phyloP scores from a whole-genome alignment of 2,797 vertebrate species.

The Distichodus sexfasciatus region DNA sequence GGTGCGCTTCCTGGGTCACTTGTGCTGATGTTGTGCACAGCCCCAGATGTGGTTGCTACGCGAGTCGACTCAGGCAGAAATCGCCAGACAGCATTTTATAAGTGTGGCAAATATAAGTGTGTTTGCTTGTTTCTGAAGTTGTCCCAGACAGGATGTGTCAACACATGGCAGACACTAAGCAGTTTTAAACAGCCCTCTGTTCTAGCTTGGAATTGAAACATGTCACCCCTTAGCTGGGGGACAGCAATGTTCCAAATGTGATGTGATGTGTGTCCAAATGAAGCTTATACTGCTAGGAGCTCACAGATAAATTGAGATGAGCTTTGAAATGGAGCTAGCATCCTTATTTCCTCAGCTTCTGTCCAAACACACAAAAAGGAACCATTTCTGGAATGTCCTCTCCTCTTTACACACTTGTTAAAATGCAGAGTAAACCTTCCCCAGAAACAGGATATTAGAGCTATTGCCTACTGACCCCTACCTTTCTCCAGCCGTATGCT shows the following conservation, averaged over 20 bases:
- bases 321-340: slow-evolving; percentile 63
- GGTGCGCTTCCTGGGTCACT: slow-evolving; percentile 67
- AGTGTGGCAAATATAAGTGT: slow-evolving; percentile 54
- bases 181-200: slow-evolving; percentile 29
- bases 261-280: slow-evolving; percentile 19
- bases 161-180: slow-evolving; percentile 29
- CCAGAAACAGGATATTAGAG: slow-evolving; percentile 79
- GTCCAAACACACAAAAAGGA: slow-evolving; percentile 66
- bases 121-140: slow-evolving; percentile 46
- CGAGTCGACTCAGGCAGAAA: slow-evolving; percentile 53
- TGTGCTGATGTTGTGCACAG: slow-evolving; percentile 63
- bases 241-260: slow-evolving; percentile 9
- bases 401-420: slow-evolving; percentile 77
- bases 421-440: slow-evolving; percentile 78
- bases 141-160: slow-evolving; percentile 47
- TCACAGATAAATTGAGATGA: slow-evolving; percentile 61
- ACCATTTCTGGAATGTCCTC: slow-evolving; percentile 75
- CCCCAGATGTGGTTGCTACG: slow-evolving; percentile 65
- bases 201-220: slow-evolving; percentile 38
- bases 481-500: not conserved
- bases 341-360: slow-evolving; percentile 54
- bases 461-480: slow-evolving; percentile 68
- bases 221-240: slow-evolving; percentile 29
- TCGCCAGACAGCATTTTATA: slow-evolving; percentile 47
- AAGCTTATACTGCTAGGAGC: slow-evolving; percentile 51